Evolutionary conservation across 2,113 vertebrate genomes (phyloP), one percentile per base, ranked within the genome.

Genomic region (Pleuronectes platessa): DNA sequence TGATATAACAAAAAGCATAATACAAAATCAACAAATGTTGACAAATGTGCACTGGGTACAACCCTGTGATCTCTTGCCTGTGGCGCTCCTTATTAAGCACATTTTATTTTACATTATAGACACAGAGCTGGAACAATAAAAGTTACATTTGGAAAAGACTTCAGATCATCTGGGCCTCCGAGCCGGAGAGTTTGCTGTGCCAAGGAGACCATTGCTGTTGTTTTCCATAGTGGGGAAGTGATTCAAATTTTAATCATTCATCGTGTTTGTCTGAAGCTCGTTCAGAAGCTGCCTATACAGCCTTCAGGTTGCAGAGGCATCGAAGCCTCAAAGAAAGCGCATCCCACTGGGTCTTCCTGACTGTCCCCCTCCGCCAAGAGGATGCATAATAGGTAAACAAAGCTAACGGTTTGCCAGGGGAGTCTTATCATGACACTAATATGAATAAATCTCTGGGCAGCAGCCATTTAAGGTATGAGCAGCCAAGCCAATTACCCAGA

Each of bases 1-100:
- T 79, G 67, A 76, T 79, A 71, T 67, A 62, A 61, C 42, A 15
- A 37, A 37, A 37, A 37, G 35, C 35, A 37, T 10, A 9, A 37
- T 37, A 37, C 13, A 2, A 45, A 45, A 45, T 45, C 3, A 74
- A 71, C 17, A 67, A 24, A 24, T 24, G 24, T 24, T 24, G 24
- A 24, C 24, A 24, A 24, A 24, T 24, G 24, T 24, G 24, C 24
- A 24, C 24, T 51, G 45, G 35, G 21, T 66, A 61, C n/a, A 55
- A 35, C 27, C 17, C 12, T 23, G 27, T 1, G 20, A 21, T 40
- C 53, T 26, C 4, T 53, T 77, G 18, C 35, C 5, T 54, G 35
- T 37, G 35, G 35, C 40, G 40, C 40, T 42, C 40, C 40, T 42
- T 61, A 21, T 69, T n/a, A 18, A 47, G 6, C 49, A 37, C 13